Evolutionary conservation across 2,797 vertebrate species (phyloP).

Genomic region (Forpus xanthops): DNA sequence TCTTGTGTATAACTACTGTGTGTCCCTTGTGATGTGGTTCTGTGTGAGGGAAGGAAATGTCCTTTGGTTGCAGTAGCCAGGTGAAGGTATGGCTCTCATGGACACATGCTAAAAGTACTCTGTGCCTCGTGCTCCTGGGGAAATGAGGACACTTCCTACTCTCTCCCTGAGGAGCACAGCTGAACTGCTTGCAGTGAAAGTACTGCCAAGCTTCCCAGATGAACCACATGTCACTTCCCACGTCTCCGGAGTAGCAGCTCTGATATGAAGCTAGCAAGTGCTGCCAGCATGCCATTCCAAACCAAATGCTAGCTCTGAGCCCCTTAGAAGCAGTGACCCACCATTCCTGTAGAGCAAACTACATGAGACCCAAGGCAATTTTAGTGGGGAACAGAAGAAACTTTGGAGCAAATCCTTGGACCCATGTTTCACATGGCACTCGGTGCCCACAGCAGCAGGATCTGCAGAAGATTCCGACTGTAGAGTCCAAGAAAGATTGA

Average conservation of each 20-base stretch:
- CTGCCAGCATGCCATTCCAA: neutral
- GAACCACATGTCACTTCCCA: slow-evolving; percentile 36
- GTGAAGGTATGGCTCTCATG: neutral
- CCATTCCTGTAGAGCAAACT: neutral
- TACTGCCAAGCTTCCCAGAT: slow-evolving; percentile 56
- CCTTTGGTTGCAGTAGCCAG: neutral
- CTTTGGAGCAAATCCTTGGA: neutral
- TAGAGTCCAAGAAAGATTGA: neutral
- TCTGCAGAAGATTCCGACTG: fast-evolving
- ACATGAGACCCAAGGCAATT: neutral
- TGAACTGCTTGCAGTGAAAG: neutral
- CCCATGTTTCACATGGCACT: neutral
- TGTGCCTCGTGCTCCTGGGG: neutral
- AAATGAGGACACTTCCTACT: slow-evolving; percentile 47
- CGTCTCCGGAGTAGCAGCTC: slow-evolving; percentile 13
- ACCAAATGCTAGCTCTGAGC: neutral
- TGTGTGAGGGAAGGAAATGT: neutral
- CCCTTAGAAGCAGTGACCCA: neutral
- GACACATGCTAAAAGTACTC: neutral
- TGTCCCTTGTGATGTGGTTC: neutral
- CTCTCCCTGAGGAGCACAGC: slow-evolving; percentile 47
- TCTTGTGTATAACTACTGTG: neutral
- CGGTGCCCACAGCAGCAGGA: neutral
- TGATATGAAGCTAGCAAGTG: neutral
- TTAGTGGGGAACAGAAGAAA: neutral